Evolutionary conservation across 2,888 invertebrate species (phyloP).

Genomic region (Oasisia sp.): DNA sequence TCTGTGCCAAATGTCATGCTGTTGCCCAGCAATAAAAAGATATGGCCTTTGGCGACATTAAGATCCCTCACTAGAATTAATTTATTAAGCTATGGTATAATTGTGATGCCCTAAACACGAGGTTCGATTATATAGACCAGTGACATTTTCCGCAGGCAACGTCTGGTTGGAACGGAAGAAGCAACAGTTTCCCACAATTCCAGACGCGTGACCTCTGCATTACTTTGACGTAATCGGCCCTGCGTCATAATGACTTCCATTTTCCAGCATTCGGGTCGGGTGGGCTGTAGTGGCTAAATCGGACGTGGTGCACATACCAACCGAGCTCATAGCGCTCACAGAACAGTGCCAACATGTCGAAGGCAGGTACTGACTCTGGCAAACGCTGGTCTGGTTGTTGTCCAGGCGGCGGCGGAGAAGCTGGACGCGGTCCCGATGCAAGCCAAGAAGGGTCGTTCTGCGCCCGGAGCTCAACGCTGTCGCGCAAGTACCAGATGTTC

Average conservation of each 20-base stretch:
- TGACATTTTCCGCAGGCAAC: neutral
- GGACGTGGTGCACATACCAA: neutral
- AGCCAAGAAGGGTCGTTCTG: neutral
- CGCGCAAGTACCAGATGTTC: constrained; percentile 6
- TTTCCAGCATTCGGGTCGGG: neutral
- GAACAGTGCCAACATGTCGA: neutral
- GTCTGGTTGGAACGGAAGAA: neutral
- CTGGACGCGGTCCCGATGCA: neutral
- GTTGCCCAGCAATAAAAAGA: too few relatives aligned
- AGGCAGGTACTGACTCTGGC: neutral
- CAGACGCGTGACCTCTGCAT: neutral
- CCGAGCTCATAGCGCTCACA: neutral
- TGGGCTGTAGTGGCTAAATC: neutral
- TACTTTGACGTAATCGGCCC: neutral
- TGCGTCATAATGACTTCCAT: neutral
- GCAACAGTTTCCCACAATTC: neutral
- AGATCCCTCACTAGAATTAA: too few relatives aligned
- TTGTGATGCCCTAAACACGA: neutral
- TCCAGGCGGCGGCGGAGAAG: neutral
- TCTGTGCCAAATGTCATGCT: too few relatives aligned
- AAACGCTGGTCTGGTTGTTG: neutral
- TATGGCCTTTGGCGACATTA: too few relatives aligned
- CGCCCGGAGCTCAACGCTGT: neutral
- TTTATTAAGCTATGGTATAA: too few relatives aligned
- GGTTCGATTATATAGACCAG: neutral